phyloP scores from a whole-genome alignment of 1,140 invertebrate genomes.

The Microplitis demolitor region DNA sequence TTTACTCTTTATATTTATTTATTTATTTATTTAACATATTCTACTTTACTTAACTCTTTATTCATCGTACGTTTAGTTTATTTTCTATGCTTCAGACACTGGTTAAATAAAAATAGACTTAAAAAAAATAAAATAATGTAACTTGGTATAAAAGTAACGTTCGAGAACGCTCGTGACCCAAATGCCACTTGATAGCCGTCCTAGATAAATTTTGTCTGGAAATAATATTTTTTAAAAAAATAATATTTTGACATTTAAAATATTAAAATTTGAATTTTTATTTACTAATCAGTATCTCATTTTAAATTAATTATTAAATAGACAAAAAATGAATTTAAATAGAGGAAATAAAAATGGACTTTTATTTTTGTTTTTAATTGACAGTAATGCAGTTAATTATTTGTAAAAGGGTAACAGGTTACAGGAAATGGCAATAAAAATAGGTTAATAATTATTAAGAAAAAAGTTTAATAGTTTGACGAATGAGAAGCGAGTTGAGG shows the following conservation, averaged over 20 bases:
- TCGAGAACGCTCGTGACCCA: constrained; percentile 48
- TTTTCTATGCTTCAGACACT: background rate
- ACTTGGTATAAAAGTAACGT: constrained; percentile 40
- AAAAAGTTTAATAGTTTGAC: background rate
- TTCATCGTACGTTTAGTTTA: background rate
- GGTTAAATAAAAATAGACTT: background rate
- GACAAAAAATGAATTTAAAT: too few species aligned
- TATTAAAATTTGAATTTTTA: too few species aligned
- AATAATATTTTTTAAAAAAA: constrained; percentile 10
- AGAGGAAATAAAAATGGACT: too few species aligned
- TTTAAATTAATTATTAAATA: too few species aligned
- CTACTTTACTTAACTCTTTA: too few species aligned
- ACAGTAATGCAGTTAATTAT: too few species aligned
- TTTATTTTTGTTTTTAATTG: too few species aligned
- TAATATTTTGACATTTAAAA: too few species aligned
- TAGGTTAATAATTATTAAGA: background rate
- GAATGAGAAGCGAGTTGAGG: background rate
- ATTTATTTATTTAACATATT: constrained; percentile 6
- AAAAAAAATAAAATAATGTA: constrained; percentile 24
- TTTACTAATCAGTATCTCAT: too few species aligned
- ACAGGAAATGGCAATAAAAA: too few species aligned
- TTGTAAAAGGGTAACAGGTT: too few species aligned
- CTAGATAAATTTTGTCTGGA: constrained; percentile 45
- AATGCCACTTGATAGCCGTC: constrained; percentile 48
- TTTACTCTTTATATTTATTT: constrained; percentile 9